Conservation (phyloP, 2,113 vertebrate genomes). For the Sturnus vulgaris region DNA sequence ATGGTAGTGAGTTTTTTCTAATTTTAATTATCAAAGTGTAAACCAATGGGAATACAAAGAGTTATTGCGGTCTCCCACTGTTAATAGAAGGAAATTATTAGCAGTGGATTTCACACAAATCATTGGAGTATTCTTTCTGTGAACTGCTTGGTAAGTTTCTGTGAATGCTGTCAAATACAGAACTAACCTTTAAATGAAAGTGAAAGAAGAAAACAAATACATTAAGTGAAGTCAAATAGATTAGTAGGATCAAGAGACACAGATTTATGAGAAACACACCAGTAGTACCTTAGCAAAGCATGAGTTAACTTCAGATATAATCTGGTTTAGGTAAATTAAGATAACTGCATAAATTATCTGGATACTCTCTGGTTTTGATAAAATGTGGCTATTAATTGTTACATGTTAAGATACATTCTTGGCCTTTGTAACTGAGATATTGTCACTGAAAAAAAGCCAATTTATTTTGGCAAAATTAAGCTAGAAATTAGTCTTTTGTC, state of each 20-base stretch:
- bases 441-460: neutral
- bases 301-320: neutral
- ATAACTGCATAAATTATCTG: neutral
- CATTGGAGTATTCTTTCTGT: neutral
- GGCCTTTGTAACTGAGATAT: neutral
- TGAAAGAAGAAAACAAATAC: neutral
- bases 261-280: neutral
- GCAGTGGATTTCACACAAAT: neutral
- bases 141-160: neutral
- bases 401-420: neutral
- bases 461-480: neutral
- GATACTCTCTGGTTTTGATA: neutral
- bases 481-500: conserved; percentile 22
- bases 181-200: neutral
- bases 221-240: neutral
- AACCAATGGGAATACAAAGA: neutral
- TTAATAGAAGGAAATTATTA: conserved; percentile 6
- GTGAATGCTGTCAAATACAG: neutral
- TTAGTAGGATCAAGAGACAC: neutral
- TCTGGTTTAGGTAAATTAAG: neutral
- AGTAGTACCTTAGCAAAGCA: neutral
- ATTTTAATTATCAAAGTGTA: conserved; percentile 22
- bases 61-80: neutral
- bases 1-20: neutral
- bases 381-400: conserved; percentile 10